phyloP scores from a whole-genome alignment of 2,797 vertebrate genomes.

The Echiichthys vipera region DNA sequence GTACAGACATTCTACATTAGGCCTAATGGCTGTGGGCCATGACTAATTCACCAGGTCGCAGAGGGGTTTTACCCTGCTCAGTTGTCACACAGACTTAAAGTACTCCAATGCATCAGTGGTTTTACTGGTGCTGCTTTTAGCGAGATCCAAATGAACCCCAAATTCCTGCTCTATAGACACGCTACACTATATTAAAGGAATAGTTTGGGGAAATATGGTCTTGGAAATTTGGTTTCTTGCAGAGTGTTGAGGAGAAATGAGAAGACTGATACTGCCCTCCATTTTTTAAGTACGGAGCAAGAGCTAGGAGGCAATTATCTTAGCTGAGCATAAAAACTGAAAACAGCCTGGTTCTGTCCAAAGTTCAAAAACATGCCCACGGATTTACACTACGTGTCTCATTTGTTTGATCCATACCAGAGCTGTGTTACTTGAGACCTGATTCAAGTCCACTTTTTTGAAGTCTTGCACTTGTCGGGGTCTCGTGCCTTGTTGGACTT shows the following conservation, averaged over 20 bases:
- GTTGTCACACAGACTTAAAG: constrained; percentile 55
- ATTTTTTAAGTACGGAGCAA: background rate
- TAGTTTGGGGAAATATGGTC: constrained; percentile 2
- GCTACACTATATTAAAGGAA: background rate
- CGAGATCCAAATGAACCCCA: constrained; percentile 17
- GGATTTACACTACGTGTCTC: background rate
- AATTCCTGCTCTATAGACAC: constrained; percentile 8
- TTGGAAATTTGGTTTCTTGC: background rate
- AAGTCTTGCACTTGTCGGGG: no score
- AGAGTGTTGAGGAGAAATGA: background rate
- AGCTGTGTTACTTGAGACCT: no score
- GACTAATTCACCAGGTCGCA: constrained; percentile 75
- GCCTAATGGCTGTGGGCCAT: constrained; percentile 72
- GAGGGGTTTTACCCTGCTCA: constrained; percentile 49
- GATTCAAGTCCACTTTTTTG: no score
- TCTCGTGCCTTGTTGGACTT: no score
- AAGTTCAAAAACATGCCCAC: background rate
- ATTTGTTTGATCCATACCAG: background rate
- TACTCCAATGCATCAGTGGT: constrained; percentile 24
- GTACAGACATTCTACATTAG: constrained; percentile 72
- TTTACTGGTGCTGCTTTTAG: constrained; percentile 19
- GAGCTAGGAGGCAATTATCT: background rate
- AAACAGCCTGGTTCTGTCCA: background rate
- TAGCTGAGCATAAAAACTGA: background rate
- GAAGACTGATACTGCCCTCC: background rate